Conservation (phyloP, 2,888 invertebrate genomes). For the Leistus spinibarbis region DNA sequence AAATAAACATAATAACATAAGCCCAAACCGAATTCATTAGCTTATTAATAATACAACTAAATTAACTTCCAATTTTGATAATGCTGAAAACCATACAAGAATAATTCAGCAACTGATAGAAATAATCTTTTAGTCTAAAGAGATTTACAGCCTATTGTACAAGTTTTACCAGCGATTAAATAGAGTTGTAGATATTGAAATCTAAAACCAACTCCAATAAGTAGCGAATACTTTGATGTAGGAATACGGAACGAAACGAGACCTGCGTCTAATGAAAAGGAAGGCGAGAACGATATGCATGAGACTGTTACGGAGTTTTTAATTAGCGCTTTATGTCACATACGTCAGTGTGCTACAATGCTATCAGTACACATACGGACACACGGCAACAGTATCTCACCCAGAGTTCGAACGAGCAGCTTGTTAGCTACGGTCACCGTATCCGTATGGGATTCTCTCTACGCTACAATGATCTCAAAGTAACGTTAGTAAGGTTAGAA, state of each 20-base stretch:
- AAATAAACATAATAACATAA: too few species aligned
- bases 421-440: not conserved
- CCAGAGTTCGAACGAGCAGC: not conserved
- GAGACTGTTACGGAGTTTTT: constrained; percentile 32
- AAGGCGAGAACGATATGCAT: constrained; percentile 6
- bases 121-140: too few species aligned
- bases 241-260: not conserved
- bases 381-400: constrained; percentile 1
- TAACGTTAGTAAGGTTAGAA: not conserved
- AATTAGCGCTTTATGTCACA: constrained; percentile 30
- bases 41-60: too few species aligned
- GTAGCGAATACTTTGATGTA: too few species aligned
- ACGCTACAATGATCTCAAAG: not conserved
- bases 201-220: too few species aligned
- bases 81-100: too few species aligned
- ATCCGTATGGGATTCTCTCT: not conserved
- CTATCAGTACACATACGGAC: constrained; percentile 11
- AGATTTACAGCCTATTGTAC: too few species aligned
- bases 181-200: too few species aligned
- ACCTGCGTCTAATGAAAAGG: not conserved
- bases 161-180: too few species aligned
- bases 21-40: too few species aligned
- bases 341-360: constrained; percentile 25
- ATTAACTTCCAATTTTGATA: too few species aligned
- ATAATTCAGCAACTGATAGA: too few species aligned